phyloP scores from a whole-genome alignment of 2,888 invertebrate species.

The Eucera pruinosa region DNA sequence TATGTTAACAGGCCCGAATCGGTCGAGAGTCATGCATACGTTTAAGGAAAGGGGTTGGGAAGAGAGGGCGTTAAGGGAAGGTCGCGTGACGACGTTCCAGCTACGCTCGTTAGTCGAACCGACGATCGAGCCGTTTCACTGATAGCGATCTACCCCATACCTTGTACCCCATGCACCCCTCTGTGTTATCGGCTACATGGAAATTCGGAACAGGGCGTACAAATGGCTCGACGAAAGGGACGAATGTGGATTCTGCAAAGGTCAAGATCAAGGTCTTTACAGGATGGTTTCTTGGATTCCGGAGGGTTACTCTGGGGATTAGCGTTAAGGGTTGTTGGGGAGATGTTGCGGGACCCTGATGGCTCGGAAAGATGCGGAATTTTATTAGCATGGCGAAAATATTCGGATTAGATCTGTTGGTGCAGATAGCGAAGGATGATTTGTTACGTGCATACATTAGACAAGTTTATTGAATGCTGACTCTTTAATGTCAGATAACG shows the following conservation, averaged over 20 bases:
- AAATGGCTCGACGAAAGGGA: not conserved
- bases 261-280: too few relatives aligned
- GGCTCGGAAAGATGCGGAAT: not conserved
- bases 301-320: not conserved
- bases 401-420: too few relatives aligned
- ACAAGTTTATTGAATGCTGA: too few relatives aligned
- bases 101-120: slow-evolving; percentile 56
- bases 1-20: slow-evolving; percentile 81
- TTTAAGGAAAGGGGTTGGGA: slow-evolving; percentile 67
- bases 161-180: not conserved
- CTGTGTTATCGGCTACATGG: slow-evolving; percentile 41
- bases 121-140: slow-evolving; percentile 40
- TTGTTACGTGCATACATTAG: too few relatives aligned
- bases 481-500: too few relatives aligned
- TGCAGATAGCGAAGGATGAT: too few relatives aligned
- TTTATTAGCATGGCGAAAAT: not conserved
- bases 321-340: not conserved
- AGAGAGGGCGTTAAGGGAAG: not conserved
- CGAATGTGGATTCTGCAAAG: not conserved
- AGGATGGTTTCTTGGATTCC: not conserved
- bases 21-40: slow-evolving; percentile 81
- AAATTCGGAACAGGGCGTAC: slow-evolving; percentile 12
- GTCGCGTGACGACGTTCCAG: slow-evolving; percentile 37
- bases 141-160: slow-evolving; percentile 31
- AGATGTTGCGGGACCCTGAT: not conserved